Percentiles rank a stretch among this genome's conserved stretches.
Conservation (phyloP, 2,113 vertebrate genomes). For the Chlamydotis undulata region DNA sequence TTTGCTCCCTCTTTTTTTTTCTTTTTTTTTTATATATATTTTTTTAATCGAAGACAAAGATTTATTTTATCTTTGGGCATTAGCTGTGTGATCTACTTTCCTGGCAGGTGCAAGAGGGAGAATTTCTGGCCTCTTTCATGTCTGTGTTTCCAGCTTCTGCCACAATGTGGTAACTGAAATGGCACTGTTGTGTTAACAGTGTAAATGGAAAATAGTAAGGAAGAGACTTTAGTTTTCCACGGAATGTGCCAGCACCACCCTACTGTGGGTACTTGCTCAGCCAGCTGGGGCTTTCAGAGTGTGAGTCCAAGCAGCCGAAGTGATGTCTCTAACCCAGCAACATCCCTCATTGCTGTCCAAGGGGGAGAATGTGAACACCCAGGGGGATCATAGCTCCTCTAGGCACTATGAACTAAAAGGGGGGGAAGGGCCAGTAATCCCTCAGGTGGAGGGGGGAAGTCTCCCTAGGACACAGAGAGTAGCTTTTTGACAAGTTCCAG, state of each 20-base stretch:
- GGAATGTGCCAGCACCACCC: background rate
- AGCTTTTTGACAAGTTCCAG: background rate
- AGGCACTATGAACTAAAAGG: background rate
- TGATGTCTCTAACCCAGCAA: background rate
- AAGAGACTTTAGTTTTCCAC: background rate
- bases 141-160: background rate
- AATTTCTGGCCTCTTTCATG: background rate
- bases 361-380: background rate
- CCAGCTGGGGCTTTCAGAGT: background rate
- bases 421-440: background rate
- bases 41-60: background rate
- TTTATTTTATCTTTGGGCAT: background rate
- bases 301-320: background rate
- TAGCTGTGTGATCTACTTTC: background rate
- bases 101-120: background rate
- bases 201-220: background rate
- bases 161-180: background rate
- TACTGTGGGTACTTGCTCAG: background rate
- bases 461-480: background rate
- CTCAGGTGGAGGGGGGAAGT: background rate
- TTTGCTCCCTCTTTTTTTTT: background rate
- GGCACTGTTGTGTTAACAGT: rapidly evolving
- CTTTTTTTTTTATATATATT: too few species aligned
- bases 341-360: background rate
- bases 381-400: background rate